A percentile compares a stretch with the other conserved stretches of the same genome.
These are phyloP conservation scores for Wasmannia auropunctata DNA, from an alignment of 1,140 invertebrate species.

Conservation along the genomic window DNA sequence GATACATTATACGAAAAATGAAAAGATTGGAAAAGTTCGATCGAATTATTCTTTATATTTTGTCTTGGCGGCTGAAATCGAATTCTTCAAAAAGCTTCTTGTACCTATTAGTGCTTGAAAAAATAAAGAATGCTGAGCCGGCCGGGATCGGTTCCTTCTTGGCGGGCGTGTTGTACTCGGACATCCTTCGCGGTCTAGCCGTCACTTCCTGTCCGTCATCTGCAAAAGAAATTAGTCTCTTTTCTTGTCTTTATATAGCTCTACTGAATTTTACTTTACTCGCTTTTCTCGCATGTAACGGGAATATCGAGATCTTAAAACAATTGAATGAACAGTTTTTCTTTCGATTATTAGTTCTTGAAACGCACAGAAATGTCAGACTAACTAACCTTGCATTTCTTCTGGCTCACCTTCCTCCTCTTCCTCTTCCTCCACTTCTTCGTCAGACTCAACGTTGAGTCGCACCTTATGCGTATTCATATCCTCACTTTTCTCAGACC, in stretches of 20 bases:
- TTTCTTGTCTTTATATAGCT: background rate
- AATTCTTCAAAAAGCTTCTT: conserved; percentile 2
- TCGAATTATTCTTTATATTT: background rate
- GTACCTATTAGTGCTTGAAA: conserved; percentile 97
- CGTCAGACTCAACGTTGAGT: conserved; percentile 86
- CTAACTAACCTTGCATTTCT: conserved; percentile 77
- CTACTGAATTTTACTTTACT: background rate
- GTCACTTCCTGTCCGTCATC: conserved; percentile 87
- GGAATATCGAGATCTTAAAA: background rate
- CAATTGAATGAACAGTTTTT: background rate
- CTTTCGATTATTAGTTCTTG: background rate
- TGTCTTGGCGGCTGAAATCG: background rate
- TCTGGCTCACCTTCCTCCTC: conserved; percentile 82
- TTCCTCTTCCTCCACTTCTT: conserved; percentile 85
- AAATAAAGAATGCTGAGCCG: conserved; percentile 98
- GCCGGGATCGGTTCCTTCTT: conserved; percentile 97
- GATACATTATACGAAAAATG: background rate
- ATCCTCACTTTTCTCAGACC: conserved; percentile 90
- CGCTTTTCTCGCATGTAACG: background rate
- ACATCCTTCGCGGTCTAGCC: conserved; percentile 95
- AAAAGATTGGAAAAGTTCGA: background rate
- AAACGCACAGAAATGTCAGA: background rate
- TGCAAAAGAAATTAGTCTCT: conserved; percentile 60
- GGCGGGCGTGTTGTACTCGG: conserved; percentile 94
- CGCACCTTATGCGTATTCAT: conserved; percentile 90